Evolutionary conservation across 1,140 invertebrate genomes (phyloP).

Genomic region (Hesperophylax magnus): DNA sequence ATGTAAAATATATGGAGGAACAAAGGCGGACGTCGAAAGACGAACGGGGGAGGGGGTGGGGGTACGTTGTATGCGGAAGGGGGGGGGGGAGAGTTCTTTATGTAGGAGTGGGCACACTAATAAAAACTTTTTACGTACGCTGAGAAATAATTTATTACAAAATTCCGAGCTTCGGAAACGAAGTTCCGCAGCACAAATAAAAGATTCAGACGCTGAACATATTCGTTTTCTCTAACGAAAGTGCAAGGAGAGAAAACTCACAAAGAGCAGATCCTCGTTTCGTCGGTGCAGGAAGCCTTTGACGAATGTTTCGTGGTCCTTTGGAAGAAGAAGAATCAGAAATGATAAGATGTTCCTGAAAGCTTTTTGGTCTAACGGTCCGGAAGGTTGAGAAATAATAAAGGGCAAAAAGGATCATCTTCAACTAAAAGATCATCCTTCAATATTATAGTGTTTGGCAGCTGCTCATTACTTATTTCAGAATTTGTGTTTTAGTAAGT

Average conservation of each 20-base stretch:
- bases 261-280: slow-evolving; percentile 24
- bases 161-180: slow-evolving; percentile 35
- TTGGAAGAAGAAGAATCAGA: background rate
- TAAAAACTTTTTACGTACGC: slow-evolving; percentile 41
- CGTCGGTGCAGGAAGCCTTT: background rate
- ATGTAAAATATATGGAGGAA: slow-evolving; percentile 31
- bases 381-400: no score
- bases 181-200: slow-evolving; percentile 41
- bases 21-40: background rate
- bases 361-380: no score
- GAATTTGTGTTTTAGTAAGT: no score
- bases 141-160: slow-evolving; percentile 41
- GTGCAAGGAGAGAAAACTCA: background rate
- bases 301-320: slow-evolving; percentile 2
- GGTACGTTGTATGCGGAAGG: background rate
- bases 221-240: background rate
- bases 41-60: no score
- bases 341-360: background rate
- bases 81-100: background rate
- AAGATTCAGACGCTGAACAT: slow-evolving; percentile 42
- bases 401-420: no score
- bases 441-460: no score
- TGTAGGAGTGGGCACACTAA: background rate
- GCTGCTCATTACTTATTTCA: no score
- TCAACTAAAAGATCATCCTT: no score